Evolutionary conservation across 2,888 invertebrate genomes (phyloP).

Genomic region (Metalampra italica): DNA sequence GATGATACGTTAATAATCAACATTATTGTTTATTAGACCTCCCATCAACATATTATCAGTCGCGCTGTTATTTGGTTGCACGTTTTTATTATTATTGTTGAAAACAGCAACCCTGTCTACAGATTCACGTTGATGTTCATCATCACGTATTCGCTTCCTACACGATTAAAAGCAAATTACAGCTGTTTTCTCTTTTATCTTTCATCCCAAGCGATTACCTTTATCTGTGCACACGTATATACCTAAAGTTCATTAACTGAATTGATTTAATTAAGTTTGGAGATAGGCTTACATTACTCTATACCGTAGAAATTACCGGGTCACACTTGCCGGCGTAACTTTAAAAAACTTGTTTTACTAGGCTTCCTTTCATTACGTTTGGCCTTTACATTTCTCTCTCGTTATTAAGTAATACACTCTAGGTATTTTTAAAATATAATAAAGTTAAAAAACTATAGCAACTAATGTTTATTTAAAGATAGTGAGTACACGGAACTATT

Average conservation of each 20-base stretch:
- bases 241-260: conserved; percentile 10
- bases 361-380: no score
- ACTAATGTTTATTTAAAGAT: conserved; percentile 47
- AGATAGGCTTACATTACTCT: neutral
- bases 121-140: neutral
- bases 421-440: neutral
- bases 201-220: conserved; percentile 15
- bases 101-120: neutral
- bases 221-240: conserved; percentile 10
- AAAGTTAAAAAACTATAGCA: conserved; percentile 4
- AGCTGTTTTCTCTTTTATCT: conserved; percentile 21
- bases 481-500: conserved; percentile 68
- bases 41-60: no score
- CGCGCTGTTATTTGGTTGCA: no score
- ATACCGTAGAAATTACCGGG: neutral
- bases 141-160: conserved; percentile 7
- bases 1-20: no score
- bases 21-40: no score
- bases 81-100: no score
- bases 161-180: conserved; percentile 28
- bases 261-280: conserved; percentile 16
- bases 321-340: no score
- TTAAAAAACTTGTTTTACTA: no score
- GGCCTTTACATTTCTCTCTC: no score
- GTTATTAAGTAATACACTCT: no score